Conservation (phyloP, 2,888 invertebrate species). For the Synanthedon vespiformis region DNA sequence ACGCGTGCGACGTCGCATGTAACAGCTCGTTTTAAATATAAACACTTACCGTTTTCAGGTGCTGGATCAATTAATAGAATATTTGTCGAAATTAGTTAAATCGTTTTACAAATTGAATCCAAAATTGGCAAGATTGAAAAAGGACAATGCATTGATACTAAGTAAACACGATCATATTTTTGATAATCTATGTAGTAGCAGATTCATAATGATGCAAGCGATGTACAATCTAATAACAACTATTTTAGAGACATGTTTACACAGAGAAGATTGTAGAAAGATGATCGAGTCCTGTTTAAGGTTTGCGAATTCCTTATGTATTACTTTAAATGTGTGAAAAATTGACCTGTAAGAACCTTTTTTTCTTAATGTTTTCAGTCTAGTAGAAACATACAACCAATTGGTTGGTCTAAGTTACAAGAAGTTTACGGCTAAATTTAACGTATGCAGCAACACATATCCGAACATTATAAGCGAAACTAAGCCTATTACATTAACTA, state of each 20-base stretch:
- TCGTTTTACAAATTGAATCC: conserved; percentile 66
- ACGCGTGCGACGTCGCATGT: too few relatives aligned
- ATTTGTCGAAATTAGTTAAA: conserved; percentile 61
- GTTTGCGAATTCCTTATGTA: conserved; percentile 30
- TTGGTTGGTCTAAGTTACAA: conserved; percentile 71
- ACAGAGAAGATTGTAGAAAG: conserved; percentile 70
- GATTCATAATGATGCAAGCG: conserved; percentile 68
- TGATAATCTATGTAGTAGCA: conserved; percentile 61
- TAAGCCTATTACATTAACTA: conserved; percentile 78
- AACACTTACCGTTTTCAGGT: conserved; percentile 45
- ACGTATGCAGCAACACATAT: conserved; percentile 81
- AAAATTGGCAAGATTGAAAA: conserved; percentile 55
- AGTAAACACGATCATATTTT: conserved; percentile 67
- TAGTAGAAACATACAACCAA: conserved; percentile 74
- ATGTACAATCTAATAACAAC: conserved; percentile 65
- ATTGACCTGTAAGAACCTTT: background rate
- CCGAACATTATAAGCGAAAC: conserved; percentile 78
- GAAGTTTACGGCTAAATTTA: conserved; percentile 66
- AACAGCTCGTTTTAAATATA: background rate
- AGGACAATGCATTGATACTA: conserved; percentile 42
- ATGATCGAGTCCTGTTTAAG: conserved; percentile 68
- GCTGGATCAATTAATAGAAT: conserved; percentile 68
- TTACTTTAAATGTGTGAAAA: background rate
- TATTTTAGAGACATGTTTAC: conserved; percentile 62
- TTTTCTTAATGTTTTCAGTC: conserved; percentile 45